Base-by-base conservation (phyloP, 2,113 vertebrate genomes). In the Cygnus atratus region DNA sequence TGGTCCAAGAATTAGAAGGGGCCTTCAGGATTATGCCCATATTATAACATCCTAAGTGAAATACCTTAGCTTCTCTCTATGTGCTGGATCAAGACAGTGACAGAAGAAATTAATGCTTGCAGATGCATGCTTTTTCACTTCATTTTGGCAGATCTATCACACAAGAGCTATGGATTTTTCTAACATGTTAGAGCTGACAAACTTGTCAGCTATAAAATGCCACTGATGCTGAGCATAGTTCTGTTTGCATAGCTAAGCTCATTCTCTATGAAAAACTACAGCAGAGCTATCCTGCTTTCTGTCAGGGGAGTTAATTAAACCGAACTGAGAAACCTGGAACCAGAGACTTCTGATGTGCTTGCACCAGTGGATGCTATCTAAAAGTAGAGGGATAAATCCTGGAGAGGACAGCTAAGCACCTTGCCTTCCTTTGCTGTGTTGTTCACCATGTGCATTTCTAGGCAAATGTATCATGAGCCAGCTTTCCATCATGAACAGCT, bases 151-250 rank as follows among this genome's bases (percentile, higher is more conserved):
- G 48, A 44, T 87, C 77, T 92, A 63, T 70, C 71, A 91, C 59
- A 83, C 19, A 61, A 77, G 63, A 94, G n/a, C 20, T 84, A 39
- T 63, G 52, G 61, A 44, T 89, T 92, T 91, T 93, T 91, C 24
- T 63, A 57, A 55, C 2, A 1, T 65, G 55, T 67, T 90, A 84
- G 79, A 88, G 71, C 48, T 92, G 85, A 84, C 65, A 75, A 81
- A 74, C n/a, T 72, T 83, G 58, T 87, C 92, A 81, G 52, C 83
- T 95, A 31, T 77, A 74, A 87, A 91, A 83, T 92, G 46, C 77
- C 70, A 54, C 46, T 67, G 58, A 48, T 86, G 43, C 2, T 33
- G 52, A 71, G 68, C 80, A 63, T 63, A 67, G 50, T 57, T 90
- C 55, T 83, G 25, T 81, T 80, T 70, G 82, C 66, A 44, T 37